Percentiles rank a stretch among this genome's conserved stretches.
These are phyloP conservation scores for Popillia japonica DNA, from an alignment of 1,140 invertebrate genomes.

Conservation along the genomic window DNA sequence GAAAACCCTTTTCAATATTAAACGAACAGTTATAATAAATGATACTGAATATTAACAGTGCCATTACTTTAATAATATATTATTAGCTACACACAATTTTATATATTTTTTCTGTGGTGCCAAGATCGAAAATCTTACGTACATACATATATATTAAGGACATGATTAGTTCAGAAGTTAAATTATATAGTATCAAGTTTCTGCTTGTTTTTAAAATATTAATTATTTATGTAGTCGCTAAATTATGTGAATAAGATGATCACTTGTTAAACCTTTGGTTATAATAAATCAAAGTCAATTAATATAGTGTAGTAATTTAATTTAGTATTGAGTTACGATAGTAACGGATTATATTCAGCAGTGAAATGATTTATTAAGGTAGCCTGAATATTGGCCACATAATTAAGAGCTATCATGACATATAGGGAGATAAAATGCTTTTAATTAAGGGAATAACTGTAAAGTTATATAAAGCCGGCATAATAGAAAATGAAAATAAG, in stretches of 20 bases:
- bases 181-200: background rate
- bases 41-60: background rate
- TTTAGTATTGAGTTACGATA: background rate
- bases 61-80: constrained; percentile 19
- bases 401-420: background rate
- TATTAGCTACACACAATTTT: background rate
- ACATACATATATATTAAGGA: background rate
- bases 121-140: background rate
- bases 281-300: constrained; percentile 6
- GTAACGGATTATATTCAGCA: background rate
- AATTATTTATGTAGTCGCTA: background rate
- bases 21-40: constrained; percentile 30
- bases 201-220: background rate
- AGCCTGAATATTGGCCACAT: background rate
- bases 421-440: background rate
- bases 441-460: no score
- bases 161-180: background rate
- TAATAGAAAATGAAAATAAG: no score
- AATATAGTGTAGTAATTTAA: background rate
- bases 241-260: background rate
- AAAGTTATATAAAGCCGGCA: no score
- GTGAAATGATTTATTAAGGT: background rate
- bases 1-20: constrained; percentile 16
- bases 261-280: background rate
- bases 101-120: background rate